Conservation (phyloP, 2,113 vertebrate species). For the Pelobates fuscus region DNA sequence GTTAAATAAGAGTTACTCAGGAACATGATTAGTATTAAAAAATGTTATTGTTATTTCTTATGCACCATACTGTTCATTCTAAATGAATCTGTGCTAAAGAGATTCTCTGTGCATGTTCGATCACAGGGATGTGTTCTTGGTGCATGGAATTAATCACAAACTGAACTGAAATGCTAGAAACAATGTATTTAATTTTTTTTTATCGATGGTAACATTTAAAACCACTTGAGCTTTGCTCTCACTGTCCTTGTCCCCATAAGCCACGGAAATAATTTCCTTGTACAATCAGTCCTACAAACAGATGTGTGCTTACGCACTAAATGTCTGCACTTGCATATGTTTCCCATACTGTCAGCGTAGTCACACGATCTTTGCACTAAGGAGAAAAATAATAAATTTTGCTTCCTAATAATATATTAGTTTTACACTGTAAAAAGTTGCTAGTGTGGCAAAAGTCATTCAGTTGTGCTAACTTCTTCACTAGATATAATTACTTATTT, state of each 20-base stretch:
- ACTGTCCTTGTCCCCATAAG: conserved; percentile 10
- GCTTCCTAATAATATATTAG: background rate
- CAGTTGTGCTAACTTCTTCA: too few species aligned
- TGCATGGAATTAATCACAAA: conserved; percentile 13
- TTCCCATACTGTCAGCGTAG: conserved; percentile 1
- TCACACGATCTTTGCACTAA: background rate
- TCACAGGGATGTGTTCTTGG: background rate
- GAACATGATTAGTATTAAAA: too few species aligned
- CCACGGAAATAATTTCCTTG: conserved; percentile 7
- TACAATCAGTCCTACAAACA: background rate
- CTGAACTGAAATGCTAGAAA: background rate
- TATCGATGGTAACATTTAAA: background rate
- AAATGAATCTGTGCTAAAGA: background rate
- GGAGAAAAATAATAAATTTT: background rate
- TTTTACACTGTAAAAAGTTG: background rate
- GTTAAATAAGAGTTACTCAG: too few species aligned
- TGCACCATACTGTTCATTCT: background rate
- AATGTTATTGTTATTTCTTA: too few species aligned
- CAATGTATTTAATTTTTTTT: background rate
- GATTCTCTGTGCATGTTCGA: background rate
- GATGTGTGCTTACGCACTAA: background rate
- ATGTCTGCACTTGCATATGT: background rate
- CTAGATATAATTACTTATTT: too few species aligned
- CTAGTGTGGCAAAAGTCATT: background rate
- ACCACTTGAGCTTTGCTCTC: background rate